Conservation (phyloP, 2,113 vertebrate genomes). For the Perognathus longimembris region DNA sequence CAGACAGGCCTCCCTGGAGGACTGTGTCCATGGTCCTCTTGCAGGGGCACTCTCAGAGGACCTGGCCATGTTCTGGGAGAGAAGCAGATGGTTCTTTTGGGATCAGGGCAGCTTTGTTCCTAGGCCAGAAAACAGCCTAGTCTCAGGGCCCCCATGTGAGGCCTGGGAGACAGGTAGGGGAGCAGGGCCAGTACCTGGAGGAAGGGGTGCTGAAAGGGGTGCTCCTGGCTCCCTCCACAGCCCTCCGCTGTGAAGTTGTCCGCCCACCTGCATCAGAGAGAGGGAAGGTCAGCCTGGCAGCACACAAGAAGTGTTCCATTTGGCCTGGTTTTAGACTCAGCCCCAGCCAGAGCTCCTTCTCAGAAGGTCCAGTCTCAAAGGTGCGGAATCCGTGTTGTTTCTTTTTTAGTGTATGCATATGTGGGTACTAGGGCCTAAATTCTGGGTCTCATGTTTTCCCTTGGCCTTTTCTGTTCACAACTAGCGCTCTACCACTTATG, state of each 20-base stretch:
- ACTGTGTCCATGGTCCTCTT: background rate
- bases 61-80: background rate
- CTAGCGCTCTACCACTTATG: no score
- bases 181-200: conserved; percentile 89
- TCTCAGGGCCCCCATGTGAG: background rate
- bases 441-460: no score
- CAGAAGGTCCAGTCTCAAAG: background rate
- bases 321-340: background rate
- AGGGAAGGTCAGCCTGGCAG: background rate
- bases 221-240: conserved; percentile 85
- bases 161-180: no score
- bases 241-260: conserved; percentile 90
- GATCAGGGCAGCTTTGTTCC: background rate
- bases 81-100: background rate
- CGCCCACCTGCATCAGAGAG: conserved; percentile 90
- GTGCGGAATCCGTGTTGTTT: background rate
- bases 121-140: background rate
- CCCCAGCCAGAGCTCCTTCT: background rate
- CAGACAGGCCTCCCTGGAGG: background rate
- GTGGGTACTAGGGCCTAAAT: no score
- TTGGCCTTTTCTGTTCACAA: no score
- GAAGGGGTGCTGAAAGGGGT: conserved; percentile 93
- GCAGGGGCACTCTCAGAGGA: background rate
- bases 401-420: no score
- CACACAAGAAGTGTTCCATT: rapidly evolving